Evolutionary conservation across 2,113 vertebrate species (phyloP), one percentile per base, ranked within the genome.

Genomic region (Platysteira castanea): DNA sequence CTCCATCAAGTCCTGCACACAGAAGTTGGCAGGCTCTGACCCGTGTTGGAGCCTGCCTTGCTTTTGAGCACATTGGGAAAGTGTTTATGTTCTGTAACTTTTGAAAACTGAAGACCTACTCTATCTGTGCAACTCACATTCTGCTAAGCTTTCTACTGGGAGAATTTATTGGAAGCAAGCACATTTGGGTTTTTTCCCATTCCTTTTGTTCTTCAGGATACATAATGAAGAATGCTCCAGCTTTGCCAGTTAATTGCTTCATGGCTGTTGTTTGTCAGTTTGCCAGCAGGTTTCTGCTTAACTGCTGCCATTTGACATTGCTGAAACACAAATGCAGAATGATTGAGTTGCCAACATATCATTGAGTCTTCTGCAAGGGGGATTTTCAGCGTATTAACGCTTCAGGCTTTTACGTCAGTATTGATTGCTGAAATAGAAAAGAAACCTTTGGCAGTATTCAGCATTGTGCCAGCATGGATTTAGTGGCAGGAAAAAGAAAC

Each of bases 251-350:
- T 97, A 97, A 97, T 97, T 98, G 96, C 94, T 87, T 96, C 54
- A 78, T 91, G 93, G 91, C 83, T 92, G 96, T 95, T 97, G 75
- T 96, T 98, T 98, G 98, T 98, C 97, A 97, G 28, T 96, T 97
- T 98, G 97, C 97, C 97, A 97, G 96, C 95, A 96, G 96, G 85
- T 97, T 96, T 91, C 93, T 88, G 89, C 95, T 97, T 97, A 98
- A 98, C 96, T 96, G 93, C 96, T 97, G 89, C 96, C 89, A 23
- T 96, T 97, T 97, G 96, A 95, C 90, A 67, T 96, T 68, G 84
- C 96, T 96, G 96, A 97, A 96, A 96, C 94, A 94, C 91, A 97
- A 98, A 97, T 95, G 95, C 84, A 54, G 90, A 95, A 91, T 96
- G 96, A 97, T 81, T 96, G 97, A 97, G 93, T 95, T 97, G 95